Evolutionary conservation across 2,113 vertebrate species (phyloP).

Genomic region (Mustela lutreola): DNA sequence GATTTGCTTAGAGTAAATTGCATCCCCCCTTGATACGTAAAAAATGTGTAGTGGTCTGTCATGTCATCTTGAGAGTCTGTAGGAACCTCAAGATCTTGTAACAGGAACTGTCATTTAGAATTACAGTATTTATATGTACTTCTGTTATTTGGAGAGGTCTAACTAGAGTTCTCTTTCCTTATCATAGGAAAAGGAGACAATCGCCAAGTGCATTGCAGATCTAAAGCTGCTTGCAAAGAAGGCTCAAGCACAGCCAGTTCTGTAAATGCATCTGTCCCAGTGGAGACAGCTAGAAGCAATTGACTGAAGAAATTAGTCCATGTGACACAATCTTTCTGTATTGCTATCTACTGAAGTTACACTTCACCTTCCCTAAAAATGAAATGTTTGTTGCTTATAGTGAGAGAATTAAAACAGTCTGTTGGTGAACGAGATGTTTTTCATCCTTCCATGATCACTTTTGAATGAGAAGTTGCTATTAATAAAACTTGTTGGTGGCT

Average conservation of each 20-base stretch:
- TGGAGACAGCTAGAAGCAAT: neutral
- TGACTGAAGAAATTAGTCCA: constrained; percentile 22
- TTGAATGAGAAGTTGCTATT: constrained; percentile 56
- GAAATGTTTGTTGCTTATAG: constrained; percentile 6
- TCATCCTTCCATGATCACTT: constrained; percentile 43
- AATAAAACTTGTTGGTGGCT: constrained; percentile 40
- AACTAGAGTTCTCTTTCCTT: constrained; percentile 69
- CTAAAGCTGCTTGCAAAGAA: constrained; percentile 93
- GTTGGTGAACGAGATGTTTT: constrained; percentile 1
- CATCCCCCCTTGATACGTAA: neutral
- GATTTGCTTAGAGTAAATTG: constrained; percentile 43
- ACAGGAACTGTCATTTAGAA: neutral
- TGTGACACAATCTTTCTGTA: constrained; percentile 63
- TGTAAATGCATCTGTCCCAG: constrained; percentile 23
- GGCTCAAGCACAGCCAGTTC: constrained; percentile 83
- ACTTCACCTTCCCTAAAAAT: constrained; percentile 31
- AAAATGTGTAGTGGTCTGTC: neutral
- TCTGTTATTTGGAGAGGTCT: neutral
- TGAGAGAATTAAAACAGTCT: constrained; percentile 43
- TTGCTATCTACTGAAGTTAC: constrained; percentile 35
- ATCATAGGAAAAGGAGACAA: constrained; percentile 96
- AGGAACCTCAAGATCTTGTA: neutral
- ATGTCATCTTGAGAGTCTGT: neutral
- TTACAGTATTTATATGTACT: neutral
- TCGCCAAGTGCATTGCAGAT: constrained; percentile 96